Evolutionary conservation across 2,888 invertebrate species (phyloP).

Genomic region (Tenthredo amoena): DNA sequence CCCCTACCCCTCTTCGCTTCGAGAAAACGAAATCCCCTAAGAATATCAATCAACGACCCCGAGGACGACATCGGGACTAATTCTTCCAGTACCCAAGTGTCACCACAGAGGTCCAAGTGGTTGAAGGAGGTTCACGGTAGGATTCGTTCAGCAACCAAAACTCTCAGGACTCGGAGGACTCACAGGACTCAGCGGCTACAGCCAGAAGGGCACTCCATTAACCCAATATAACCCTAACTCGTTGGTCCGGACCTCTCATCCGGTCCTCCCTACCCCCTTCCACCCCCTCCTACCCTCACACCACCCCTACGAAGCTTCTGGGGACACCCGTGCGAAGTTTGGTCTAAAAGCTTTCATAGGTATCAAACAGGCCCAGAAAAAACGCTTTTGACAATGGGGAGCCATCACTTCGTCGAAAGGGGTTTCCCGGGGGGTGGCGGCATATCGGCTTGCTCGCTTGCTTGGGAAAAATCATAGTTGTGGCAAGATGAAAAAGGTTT

Average conservation of each 20-base stretch:
- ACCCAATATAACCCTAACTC: conserved; percentile 57
- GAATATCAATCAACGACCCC: conserved; percentile 37
- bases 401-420: conserved; percentile 36
- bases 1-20: neutral
- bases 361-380: conserved; percentile 51
- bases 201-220: conserved; percentile 59
- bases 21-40: conserved; percentile 31
- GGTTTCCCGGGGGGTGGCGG: neutral
- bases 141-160: conserved; percentile 44
- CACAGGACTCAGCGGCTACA: conserved; percentile 35
- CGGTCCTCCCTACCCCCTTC: neutral
- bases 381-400: conserved; percentile 46
- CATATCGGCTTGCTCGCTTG: conserved; percentile 7
- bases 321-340: conserved; percentile 43
- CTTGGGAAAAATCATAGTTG: neutral
- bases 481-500: conserved; percentile 8
- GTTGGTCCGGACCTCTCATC: conserved; percentile 47
- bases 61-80: conserved; percentile 31
- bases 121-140: conserved; percentile 35
- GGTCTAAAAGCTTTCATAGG: conserved; percentile 56
- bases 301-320: conserved; percentile 7
- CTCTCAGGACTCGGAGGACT: conserved; percentile 46
- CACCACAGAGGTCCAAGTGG: conserved; percentile 48
- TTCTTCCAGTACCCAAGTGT: conserved; percentile 30
- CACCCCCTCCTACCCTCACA: neutral